Evolutionary conservation across 2,888 invertebrate genomes (phyloP).

Genomic region (Vanessa cardui): DNA sequence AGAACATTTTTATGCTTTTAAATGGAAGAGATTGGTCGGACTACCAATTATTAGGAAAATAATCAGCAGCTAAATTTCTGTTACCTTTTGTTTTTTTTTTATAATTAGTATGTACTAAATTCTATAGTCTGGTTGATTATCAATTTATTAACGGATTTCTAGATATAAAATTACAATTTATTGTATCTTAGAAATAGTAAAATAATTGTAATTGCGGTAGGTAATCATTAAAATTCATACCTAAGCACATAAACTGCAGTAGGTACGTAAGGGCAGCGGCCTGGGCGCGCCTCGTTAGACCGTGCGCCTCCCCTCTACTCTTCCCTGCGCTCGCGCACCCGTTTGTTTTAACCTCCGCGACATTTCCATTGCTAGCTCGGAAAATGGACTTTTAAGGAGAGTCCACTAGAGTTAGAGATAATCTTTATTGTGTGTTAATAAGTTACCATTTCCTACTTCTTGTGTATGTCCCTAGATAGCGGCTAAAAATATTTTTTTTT

Average conservation of each 20-base stretch:
- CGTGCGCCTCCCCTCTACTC: conserved; percentile 52
- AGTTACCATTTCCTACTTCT: conserved; percentile 38
- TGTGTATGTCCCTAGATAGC: not conserved
- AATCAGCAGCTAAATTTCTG: not conserved
- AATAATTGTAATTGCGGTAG: conserved; percentile 59
- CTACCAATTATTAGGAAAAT: not conserved
- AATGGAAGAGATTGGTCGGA: not conserved
- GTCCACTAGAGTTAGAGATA: conserved; percentile 66
- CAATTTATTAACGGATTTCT: not conserved
- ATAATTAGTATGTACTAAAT: not conserved
- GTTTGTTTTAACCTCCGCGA: conserved; percentile 67
- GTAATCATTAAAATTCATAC: conserved; percentile 66
- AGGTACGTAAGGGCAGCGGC: conserved; percentile 66
- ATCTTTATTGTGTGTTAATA: conserved; percentile 78
- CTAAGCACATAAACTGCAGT: conserved; percentile 59
- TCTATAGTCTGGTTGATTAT: not conserved
- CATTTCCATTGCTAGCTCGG: conserved; percentile 74
- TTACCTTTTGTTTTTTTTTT: not conserved
- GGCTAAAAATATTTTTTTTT: too few species aligned
- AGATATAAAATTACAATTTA: conserved; percentile 25
- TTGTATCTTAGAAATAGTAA: conserved; percentile 37
- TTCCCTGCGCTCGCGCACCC: conserved; percentile 62
- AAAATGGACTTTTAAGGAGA: conserved; percentile 77
- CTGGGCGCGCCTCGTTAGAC: conserved; percentile 71
- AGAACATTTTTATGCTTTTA: conserved; percentile 56